These are phyloP conservation scores for Gymnocheta viridis DNA, from an alignment of 2,888 invertebrate species.

Conservation along the genomic window DNA sequence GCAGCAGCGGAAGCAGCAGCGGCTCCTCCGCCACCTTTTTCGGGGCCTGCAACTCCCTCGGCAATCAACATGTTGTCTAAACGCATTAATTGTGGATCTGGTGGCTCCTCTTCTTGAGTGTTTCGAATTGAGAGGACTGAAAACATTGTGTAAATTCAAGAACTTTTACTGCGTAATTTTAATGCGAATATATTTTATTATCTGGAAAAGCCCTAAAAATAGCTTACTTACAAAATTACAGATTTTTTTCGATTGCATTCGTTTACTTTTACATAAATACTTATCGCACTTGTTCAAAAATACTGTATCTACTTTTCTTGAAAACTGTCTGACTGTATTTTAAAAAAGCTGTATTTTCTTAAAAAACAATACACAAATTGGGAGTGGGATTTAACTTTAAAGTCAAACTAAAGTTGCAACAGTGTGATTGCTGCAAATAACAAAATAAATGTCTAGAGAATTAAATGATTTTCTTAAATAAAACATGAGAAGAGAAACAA, in stretches of 20 bases:
- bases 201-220: not conserved
- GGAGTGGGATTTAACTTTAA: not conserved
- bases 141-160: not conserved
- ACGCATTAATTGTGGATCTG: constrained; percentile 98
- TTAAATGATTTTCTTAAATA: not conserved
- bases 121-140: constrained; percentile 95
- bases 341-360: too few species aligned
- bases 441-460: not conserved
- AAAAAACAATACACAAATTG: too few species aligned
- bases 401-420: not conserved
- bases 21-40: constrained; percentile 94
- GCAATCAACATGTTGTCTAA: constrained; percentile 99
- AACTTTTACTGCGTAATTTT: not conserved
- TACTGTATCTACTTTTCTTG: too few species aligned
- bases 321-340: too few species aligned
- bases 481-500: not conserved
- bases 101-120: constrained; percentile 98
- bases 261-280: too few species aligned
- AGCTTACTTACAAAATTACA: not conserved
- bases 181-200: not conserved
- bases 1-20: constrained; percentile 95
- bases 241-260: too few species aligned
- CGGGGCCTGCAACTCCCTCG: constrained; percentile 98
- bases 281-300: too few species aligned
- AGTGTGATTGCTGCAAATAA: not conserved